Conservation (phyloP, 1,140 invertebrate genomes). For the Helicoverpa zea region DNA sequence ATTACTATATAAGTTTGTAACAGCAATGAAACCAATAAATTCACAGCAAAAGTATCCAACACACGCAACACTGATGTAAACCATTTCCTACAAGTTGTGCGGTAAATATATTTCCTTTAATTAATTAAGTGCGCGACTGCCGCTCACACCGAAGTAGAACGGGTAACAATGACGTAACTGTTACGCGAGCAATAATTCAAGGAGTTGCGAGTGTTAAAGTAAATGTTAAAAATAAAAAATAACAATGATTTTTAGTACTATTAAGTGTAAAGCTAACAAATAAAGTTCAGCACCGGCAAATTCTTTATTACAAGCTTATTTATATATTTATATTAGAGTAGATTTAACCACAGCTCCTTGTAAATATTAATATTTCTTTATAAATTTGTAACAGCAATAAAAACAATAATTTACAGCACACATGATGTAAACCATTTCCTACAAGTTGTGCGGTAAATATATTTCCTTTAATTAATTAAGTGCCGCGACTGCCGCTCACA, state of each 20-base stretch:
- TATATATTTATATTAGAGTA: too few species aligned
- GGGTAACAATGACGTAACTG: neutral
- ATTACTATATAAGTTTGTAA: neutral
- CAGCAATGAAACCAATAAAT: neutral
- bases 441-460: neutral
- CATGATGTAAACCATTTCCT: neutral
- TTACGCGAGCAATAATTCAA: neutral
- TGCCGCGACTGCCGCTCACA: neutral
- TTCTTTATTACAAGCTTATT: too few species aligned
- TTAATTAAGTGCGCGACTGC: neutral
- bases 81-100: neutral
- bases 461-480: slow-evolving; percentile 5
- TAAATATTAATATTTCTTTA: too few species aligned
- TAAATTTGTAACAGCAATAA: neutral
- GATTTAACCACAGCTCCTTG: too few species aligned
- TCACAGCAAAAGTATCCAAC: too few species aligned
- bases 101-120: neutral
- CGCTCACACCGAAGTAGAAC: neutral
- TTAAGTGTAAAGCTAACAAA: too few species aligned
- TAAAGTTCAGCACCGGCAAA: too few species aligned
- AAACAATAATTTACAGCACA: neutral
- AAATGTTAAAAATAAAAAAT: too few species aligned
- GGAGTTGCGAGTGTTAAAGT: too few species aligned
- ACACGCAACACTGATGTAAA: neutral
- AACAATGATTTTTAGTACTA: too few species aligned